Conservation (phyloP, 2,113 vertebrate species). For the Phasianus colchicus region DNA sequence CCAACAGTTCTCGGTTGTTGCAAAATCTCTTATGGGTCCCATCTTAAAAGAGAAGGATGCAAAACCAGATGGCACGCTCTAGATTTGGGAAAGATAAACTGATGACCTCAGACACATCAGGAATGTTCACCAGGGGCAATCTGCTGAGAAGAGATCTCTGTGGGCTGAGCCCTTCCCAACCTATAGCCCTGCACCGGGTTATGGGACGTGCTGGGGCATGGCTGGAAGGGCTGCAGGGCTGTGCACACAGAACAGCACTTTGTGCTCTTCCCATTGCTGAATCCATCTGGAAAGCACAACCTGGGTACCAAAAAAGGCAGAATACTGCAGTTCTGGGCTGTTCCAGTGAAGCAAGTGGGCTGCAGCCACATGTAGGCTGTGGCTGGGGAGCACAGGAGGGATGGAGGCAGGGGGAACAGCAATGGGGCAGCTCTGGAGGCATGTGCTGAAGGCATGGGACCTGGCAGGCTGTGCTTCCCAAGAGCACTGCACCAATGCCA, state of each 20-base stretch:
- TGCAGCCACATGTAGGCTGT: rapidly evolving
- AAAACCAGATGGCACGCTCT: neutral
- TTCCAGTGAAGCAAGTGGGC: rapidly evolving
- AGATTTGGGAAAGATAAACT: neutral
- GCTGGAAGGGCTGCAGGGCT: neutral
- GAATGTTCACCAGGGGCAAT: neutral
- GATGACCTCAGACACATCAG: neutral
- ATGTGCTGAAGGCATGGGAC: neutral
- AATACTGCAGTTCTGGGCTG: neutral
- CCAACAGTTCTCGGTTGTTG: neutral
- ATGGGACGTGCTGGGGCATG: rapidly evolving
- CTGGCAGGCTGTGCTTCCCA: neutral
- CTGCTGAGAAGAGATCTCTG: neutral
- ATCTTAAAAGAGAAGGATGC: neutral
- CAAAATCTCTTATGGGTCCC: neutral
- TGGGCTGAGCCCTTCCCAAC: rapidly evolving
- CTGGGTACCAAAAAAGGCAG: too few species aligned
- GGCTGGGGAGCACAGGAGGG: neutral
- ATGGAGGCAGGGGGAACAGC: neutral
- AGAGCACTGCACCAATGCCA: rapidly evolving
- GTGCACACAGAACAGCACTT: rapidly evolving
- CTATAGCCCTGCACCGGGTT: rapidly evolving
- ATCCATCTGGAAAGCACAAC: neutral
- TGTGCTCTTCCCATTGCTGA: rapidly evolving
- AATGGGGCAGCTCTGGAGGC: neutral